Conservation (phyloP, 2,888 invertebrate species). For the Sceliomorpha sp. region DNA sequence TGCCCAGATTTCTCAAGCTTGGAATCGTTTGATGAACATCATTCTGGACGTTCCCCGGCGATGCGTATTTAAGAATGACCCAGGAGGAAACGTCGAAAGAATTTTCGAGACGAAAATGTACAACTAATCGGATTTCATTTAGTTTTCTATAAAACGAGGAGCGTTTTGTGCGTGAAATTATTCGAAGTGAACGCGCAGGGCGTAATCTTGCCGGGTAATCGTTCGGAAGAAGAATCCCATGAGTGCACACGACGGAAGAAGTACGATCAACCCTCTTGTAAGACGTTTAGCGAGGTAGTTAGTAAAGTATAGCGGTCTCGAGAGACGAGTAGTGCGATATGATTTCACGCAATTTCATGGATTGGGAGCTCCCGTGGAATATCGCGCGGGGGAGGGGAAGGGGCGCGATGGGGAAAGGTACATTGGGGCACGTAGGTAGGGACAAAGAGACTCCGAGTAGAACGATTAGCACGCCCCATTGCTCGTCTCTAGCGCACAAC, state of each 20-base stretch:
- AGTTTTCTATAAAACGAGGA: background rate
- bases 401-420: constrained; percentile 10
- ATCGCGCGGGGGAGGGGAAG: background rate
- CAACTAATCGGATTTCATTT: background rate
- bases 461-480: constrained; percentile 78
- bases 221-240: constrained; percentile 55
- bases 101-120: background rate
- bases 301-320: constrained; percentile 43
- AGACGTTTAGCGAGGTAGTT: constrained; percentile 47
- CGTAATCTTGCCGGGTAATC: constrained; percentile 60
- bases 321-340: constrained; percentile 57
- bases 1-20: constrained; percentile 26
- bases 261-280: constrained; percentile 26
- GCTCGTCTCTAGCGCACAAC: constrained; percentile 71
- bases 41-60: background rate
- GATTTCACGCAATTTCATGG: constrained; percentile 71
- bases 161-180: constrained; percentile 33
- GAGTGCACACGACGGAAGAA: constrained; percentile 31
- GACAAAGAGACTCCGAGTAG: constrained; percentile 69
- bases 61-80: background rate
- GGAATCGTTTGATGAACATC: constrained; percentile 16
- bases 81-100: background rate
- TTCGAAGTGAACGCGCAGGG: constrained; percentile 37
- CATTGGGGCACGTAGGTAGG: constrained; percentile 23
- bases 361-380: constrained; percentile 57